These are phyloP conservation scores for Schizotus pectinicornis DNA, from an alignment of 2,888 invertebrate genomes.

Conservation along the genomic window DNA sequence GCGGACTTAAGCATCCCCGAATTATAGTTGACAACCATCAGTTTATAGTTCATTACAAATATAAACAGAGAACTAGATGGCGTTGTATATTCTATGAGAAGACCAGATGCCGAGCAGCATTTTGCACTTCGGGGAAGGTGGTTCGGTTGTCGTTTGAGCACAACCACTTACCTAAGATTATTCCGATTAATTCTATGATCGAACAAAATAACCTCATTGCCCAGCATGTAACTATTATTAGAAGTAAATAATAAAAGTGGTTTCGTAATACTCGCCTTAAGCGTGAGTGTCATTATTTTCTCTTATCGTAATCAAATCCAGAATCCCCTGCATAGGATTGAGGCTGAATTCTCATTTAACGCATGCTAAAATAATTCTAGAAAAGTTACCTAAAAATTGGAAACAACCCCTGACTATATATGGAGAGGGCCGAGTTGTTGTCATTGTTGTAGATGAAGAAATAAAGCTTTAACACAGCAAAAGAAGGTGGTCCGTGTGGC, in stretches of 20 bases:
- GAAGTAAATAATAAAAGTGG: not conserved
- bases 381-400: no score
- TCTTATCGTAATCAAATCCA: no score
- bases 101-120: conserved; percentile 37
- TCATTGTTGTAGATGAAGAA: no score
- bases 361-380: no score
- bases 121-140: conserved; percentile 40
- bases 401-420: no score
- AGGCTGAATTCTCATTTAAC: no score
- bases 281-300: no score
- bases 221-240: conserved; percentile 2
- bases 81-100: conserved; percentile 33
- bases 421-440: no score
- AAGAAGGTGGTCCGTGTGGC: no score
- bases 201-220: not conserved
- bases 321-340: no score
- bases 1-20: conserved; percentile 28
- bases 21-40: conserved; percentile 17
- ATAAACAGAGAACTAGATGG: conserved; percentile 12
- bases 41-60: conserved; percentile 10
- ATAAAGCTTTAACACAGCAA: no score
- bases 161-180: conserved; percentile 30
- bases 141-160: conserved; percentile 35
- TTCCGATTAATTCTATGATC: not conserved
- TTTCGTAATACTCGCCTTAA: no score